These are phyloP conservation scores for Astyanax mexicanus DNA, from an alignment of 2,797 vertebrate genomes.

Conservation along the genomic window DNA sequence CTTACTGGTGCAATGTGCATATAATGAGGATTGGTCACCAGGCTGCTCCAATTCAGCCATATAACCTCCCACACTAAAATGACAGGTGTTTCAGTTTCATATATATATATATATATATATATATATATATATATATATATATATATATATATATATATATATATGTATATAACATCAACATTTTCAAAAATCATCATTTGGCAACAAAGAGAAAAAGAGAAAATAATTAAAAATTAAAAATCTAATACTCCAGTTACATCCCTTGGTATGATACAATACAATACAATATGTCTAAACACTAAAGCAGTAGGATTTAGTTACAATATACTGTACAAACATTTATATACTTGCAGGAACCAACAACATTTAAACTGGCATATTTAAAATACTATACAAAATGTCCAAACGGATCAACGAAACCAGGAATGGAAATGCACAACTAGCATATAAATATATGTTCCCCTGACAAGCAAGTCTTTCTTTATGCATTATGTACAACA, in stretches of 20 bases:
- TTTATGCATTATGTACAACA: constrained; percentile 45
- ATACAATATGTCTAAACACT: constrained; percentile 29
- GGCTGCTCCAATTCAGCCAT: too few relatives aligned
- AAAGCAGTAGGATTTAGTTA: constrained; percentile 41
- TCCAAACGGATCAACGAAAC: constrained; percentile 53
- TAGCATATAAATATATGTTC: constrained; percentile 61
- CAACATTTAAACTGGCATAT: constrained; percentile 58
- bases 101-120: constrained; percentile 49
- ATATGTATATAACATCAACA: constrained; percentile 74
- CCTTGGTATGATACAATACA: constrained; percentile 58
- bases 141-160: constrained; percentile 70
- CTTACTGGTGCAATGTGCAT: too few relatives aligned
- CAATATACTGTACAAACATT: constrained; percentile 65
- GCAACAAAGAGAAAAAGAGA: constrained; percentile 59
- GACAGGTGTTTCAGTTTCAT: too few relatives aligned
- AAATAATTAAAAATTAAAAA: constrained; percentile 52
- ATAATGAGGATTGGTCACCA: too few relatives aligned
- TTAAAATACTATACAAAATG: constrained; percentile 73
- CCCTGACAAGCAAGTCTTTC: constrained; percentile 37
- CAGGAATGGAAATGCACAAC: constrained; percentile 61
- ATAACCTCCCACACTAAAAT: too few relatives aligned
- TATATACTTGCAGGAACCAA: constrained; percentile 60
- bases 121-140: constrained; percentile 63
- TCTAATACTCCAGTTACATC: constrained; percentile 72
- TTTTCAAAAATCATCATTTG: constrained; percentile 80